Evolutionary conservation across 2,797 vertebrate genomes (phyloP), one percentile per base, ranked within the genome.

Genomic region (Bradypodion ventrale): DNA sequence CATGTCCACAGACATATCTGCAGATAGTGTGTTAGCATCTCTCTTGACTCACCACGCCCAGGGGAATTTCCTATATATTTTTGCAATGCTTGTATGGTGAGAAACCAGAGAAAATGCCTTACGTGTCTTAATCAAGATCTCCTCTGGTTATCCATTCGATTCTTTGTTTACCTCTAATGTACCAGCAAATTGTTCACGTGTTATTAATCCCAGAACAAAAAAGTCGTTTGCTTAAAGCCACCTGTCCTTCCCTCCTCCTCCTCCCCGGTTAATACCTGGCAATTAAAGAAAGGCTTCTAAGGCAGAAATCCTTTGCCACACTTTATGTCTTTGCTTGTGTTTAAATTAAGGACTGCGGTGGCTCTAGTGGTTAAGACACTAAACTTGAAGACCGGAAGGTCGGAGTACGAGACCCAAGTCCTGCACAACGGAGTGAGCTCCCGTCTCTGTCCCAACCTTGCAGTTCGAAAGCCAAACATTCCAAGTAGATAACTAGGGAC

Each of bases 121-220:
- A 21, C 37, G 10, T 16, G 72, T 52, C 35, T 62, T 83, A 83
- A 87, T 75, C 62, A 69, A 75, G 65, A 52, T 76, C 52, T 87
- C 63, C 85, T 69, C 52, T 52, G 63, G 72, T 75, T 76, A 80
- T 80, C 65, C 85, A 72, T 52, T 68, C 75, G 82, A 73, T 87
- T 66, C 84, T 74, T 25, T 80, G 7, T 85, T 92, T 87, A 88
- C 35, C 2, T 46, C 81, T 56, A 81, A 85, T 80, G 70, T 89
- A 69, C 40, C 46, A 89, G 40, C 84, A 89, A 86, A 21, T 87
- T 79, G 73, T 46, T 19, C 49, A 78, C 44, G 37, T 65, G 35
- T 62, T 78, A 82, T 88, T 87, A 87, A 83, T 85, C 42, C 40
- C 29, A 79, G 25, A 10, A 72, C 0, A 62, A 16, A 66, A 83